These are phyloP conservation scores for Anoplius nigerrimus DNA, from an alignment of 2,888 invertebrate species.

Conservation along the genomic window DNA sequence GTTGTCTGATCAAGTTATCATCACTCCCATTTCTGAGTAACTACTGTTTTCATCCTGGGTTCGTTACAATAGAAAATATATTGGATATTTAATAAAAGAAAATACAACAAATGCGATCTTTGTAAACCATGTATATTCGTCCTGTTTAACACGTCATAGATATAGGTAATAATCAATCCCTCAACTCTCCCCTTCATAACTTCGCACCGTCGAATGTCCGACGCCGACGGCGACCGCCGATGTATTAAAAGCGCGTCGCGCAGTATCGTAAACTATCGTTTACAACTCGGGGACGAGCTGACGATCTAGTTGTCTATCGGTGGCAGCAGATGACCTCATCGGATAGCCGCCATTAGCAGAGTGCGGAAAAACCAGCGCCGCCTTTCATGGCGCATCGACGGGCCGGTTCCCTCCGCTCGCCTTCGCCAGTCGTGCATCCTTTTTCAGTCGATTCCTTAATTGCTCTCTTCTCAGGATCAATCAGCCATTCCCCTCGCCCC, in stretches of 20 bases:
- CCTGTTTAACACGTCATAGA: too few relatives aligned
- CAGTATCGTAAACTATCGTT: slow-evolving; percentile 35
- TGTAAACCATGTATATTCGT: too few relatives aligned
- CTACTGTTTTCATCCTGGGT: too few relatives aligned
- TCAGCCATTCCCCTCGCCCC: slow-evolving; percentile 24
- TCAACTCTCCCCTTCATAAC: too few relatives aligned
- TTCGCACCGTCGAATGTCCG: too few relatives aligned
- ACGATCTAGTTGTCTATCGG: slow-evolving; percentile 63
- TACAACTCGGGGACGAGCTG: slow-evolving; percentile 26
- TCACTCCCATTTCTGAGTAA: too few relatives aligned
- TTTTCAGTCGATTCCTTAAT: slow-evolving; percentile 64
- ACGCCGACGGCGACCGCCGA: not conserved
- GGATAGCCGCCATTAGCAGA: slow-evolving; percentile 54
- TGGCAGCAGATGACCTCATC: slow-evolving; percentile 66
- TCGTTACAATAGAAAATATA: too few relatives aligned
- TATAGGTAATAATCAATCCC: too few relatives aligned
- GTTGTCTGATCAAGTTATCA: too few relatives aligned
- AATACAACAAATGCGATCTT: too few relatives aligned
- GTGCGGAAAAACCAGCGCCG: slow-evolving; percentile 63
- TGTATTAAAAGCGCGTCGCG: slow-evolving; percentile 11
- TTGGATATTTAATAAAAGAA: too few relatives aligned
- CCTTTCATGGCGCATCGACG: slow-evolving; percentile 60
- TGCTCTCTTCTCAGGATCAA: slow-evolving; percentile 67
- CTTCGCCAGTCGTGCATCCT: slow-evolving; percentile 52
- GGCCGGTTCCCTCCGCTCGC: slow-evolving; percentile 26